Conservation (phyloP, 2,888 invertebrate genomes). For the Argyresthia albistria region DNA sequence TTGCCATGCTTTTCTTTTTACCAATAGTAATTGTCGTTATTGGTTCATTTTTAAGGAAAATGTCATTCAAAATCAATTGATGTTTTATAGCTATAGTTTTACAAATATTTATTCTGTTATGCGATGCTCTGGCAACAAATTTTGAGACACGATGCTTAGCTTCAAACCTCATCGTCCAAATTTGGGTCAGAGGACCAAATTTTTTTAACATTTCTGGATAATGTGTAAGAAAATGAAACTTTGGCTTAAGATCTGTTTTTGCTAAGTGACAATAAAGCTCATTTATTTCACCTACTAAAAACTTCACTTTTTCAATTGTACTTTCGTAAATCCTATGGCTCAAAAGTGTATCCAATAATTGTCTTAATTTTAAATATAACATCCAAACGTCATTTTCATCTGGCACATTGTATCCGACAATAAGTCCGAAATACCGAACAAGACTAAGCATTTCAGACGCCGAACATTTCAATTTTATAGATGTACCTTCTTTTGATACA, state of each 20-base stretch:
- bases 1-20: not conserved
- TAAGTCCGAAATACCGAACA: not conserved
- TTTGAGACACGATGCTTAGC: slow-evolving; percentile 4
- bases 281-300: not conserved
- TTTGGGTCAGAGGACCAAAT: slow-evolving; percentile 3
- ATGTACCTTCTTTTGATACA: slow-evolving; percentile 4
- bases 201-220: slow-evolving; percentile 3
- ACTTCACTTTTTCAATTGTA: not conserved
- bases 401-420: not conserved
- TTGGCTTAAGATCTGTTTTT: not conserved
- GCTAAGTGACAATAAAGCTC: not conserved
- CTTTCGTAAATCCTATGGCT: not conserved
- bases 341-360: not conserved
- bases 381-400: not conserved
- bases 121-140: not conserved
- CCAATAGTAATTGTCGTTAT: not conserved
- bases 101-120: not conserved
- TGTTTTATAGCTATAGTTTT: not conserved
- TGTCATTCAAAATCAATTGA: not conserved
- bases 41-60: not conserved
- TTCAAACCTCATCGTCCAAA: slow-evolving; percentile 6
- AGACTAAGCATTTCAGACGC: not conserved
- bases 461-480: not conserved
- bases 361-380: not conserved
- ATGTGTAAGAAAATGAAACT: slow-evolving; percentile 4